These are phyloP conservation scores for Nibea albiflora DNA, from an alignment of 2,113 vertebrate species.

Conservation along the genomic window DNA sequence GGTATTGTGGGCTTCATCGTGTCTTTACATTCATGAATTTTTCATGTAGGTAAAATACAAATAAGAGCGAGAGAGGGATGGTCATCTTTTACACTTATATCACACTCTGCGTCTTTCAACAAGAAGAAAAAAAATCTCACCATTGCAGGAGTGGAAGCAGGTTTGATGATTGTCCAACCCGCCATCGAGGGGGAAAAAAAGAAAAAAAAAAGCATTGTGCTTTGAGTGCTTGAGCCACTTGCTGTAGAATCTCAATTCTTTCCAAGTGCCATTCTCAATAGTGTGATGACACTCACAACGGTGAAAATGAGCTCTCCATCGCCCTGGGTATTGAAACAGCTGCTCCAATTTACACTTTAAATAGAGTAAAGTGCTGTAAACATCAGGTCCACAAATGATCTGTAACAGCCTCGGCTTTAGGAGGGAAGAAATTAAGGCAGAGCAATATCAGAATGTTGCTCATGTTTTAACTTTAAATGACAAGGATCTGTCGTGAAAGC, in stretches of 20 bases:
- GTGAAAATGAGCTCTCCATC: constrained; percentile 55
- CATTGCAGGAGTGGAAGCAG: neutral
- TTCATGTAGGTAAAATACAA: constrained; percentile 17
- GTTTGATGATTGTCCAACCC: neutral
- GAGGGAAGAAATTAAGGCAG: constrained; percentile 14
- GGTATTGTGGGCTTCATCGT: neutral
- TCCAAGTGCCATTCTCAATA: constrained; percentile 13
- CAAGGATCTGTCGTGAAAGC: constrained; percentile 9
- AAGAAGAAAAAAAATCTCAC: neutral
- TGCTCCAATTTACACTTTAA: constrained; percentile 68
- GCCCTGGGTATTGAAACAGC: constrained; percentile 63
- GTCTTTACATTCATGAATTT: constrained; percentile 28
- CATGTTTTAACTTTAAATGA: constrained; percentile 49
- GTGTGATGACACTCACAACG: constrained; percentile 52
- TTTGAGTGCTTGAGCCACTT: neutral
- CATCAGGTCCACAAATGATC: constrained; percentile 58
- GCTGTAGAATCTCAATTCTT: constrained; percentile 29
- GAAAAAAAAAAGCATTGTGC: constrained; percentile 9
- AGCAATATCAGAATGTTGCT: constrained; percentile 48
- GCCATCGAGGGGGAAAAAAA: neutral
- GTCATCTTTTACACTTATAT: neutral
- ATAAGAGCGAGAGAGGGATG: neutral
- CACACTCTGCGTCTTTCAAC: neutral
- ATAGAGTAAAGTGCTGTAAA: constrained; percentile 60
- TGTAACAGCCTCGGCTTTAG: constrained; percentile 32